Base-by-base conservation (phyloP, 2,113 vertebrate species). In the Pholis gunnellus region DNA sequence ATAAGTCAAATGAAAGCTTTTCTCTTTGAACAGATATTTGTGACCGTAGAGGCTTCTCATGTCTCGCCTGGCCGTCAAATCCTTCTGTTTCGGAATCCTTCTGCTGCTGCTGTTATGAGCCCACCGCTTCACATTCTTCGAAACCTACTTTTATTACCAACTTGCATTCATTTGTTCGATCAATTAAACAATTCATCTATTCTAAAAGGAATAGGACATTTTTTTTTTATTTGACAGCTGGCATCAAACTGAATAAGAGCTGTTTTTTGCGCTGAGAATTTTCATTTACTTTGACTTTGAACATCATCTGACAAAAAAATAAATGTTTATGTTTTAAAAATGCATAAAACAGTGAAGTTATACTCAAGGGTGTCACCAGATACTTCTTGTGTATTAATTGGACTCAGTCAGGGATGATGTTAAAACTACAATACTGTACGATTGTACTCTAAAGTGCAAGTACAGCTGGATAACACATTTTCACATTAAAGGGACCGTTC, bases 341-440 rank as follows among this genome's bases (percentile, higher is more conserved):
- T 84, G 27, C 54, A 72, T 82, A 42, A 87, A 80, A 70, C 57
- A 25, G 52, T 72, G 13, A 29, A 8, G 9, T 50, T 81, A 57
- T 42, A 72, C 75, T 71, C n/a, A 20, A 73, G 79, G 9, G 67
- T 76, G 50, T 42, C 46, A 29, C 22, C 67, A 63, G 67, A 7
- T 50, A 14, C 63, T 65, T 77, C 38, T 65, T 79, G 67, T 54
- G 61, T 84, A 75, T 84, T 91, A 91, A 89, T 82, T 89, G 65
- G 78, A 79, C 61, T 77, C 67, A 48, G 69, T 72, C 69, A 52
- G 78, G 44, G 44, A 68, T 81, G 60, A 83, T 76, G 73, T 81
- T 68, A 27, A 81, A 81, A 72, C 56, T 56, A 31, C 25, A 72
- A 25, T 17, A 18, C 42, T 61, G 6, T 74, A 46, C 48, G 60